Evolutionary conservation across 2,888 invertebrate genomes (phyloP), one percentile per base, ranked within the genome.

Genomic region (Acleris sparsana): DNA sequence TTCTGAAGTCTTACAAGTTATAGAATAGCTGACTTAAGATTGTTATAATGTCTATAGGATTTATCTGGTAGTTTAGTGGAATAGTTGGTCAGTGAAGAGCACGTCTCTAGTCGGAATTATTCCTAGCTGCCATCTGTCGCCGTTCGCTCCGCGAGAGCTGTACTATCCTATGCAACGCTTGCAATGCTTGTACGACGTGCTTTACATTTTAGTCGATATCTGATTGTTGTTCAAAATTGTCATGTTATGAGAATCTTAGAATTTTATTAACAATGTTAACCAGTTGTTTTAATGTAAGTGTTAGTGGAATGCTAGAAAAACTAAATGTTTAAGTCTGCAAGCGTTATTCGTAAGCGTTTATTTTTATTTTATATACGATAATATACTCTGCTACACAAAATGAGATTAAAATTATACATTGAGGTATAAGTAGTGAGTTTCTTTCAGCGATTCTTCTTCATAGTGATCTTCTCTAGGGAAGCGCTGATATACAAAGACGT

Each of bases 41-140:
- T 17, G 3, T 46, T 46, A 46, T 57, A 29, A n/a, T 46, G n/a
- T n/a, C 25, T 25, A 46, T 46, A 9, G 57, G 44, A 17, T 16
- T 29, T 39, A 11, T 13, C 39, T 25, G 55, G 49, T 51, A 49
- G 49, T 46, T 55, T 29, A 43, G 44, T 46, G 5, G 17, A 60
- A 51, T 52, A 60, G 53, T 64, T 64, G 59, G 64, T 64, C 59
- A 59, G 52, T 39, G 53, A 60, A 62, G 57, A 39, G 51, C 61
- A 57, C 61, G 65, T 65, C 48, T 48, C 59, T 64, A 39, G 29
- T 53, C 71, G 77, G 79, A 84, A 85, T 85, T 85, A 85, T 84
- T 79, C 82, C 77, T 75, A 71, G 75, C 70, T 62, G 67, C 76
- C 79, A 78, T 72, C 75, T 79, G 78, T 72, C 75, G 72, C 73